phyloP scores from a whole-genome alignment of 2,113 vertebrate species.

The Alosa alosa region DNA sequence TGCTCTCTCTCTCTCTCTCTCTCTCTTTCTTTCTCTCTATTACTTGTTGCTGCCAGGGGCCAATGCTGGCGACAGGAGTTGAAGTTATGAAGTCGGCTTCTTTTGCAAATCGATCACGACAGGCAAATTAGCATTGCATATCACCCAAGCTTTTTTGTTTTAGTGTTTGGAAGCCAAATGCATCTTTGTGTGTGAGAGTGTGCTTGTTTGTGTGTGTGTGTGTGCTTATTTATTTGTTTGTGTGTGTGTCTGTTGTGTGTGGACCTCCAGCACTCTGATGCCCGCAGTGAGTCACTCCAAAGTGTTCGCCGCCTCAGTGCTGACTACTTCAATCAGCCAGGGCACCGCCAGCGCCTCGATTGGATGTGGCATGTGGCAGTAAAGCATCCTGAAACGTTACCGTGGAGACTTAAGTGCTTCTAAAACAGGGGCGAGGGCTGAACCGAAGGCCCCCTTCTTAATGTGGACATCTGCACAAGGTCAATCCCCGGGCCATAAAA shows the following conservation, averaged over 20 bases:
- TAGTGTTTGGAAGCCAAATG: neutral
- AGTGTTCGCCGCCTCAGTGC: neutral
- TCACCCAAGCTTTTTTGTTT: neutral
- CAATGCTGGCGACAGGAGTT: neutral
- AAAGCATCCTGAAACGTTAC: constrained; percentile 2
- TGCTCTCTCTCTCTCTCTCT: neutral
- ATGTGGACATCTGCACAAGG: constrained; percentile 35
- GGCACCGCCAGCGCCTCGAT: neutral
- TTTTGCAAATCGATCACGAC: neutral
- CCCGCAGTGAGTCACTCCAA: neutral
- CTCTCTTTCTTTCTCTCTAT: neutral
- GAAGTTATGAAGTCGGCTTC: neutral
- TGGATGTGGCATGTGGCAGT: neutral
- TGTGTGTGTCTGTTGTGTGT: neutral
- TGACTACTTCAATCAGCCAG: neutral
- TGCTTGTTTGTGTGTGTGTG: neutral
- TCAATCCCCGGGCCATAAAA: constrained; percentile 33
- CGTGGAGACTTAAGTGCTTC: constrained; percentile 12
- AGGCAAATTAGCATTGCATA: constrained; percentile 7
- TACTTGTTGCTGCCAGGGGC: neutral
- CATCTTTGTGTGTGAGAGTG: neutral
- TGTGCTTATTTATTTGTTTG: neutral
- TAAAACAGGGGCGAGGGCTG: constrained; percentile 22
- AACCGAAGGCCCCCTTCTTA: constrained; percentile 5
- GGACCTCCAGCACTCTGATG: neutral